Conservation (phyloP, 2,888 invertebrate genomes). For the Stegophylla sp. region DNA sequence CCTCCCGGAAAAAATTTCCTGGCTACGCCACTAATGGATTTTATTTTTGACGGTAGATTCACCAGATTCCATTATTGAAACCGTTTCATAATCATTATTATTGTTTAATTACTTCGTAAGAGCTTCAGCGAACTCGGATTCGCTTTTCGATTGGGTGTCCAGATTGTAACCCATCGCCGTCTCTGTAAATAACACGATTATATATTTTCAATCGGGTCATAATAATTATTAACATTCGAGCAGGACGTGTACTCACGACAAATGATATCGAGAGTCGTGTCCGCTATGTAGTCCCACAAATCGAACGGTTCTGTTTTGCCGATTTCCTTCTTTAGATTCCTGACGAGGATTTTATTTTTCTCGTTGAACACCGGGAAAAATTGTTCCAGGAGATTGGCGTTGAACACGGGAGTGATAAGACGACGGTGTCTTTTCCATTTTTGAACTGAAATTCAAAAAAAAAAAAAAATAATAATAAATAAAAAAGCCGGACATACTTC, state of each 20-base stretch:
- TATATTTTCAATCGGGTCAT: too few species aligned
- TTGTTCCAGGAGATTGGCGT: constrained; percentile 66
- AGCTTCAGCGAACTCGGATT: constrained; percentile 61
- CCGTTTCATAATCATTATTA: too few species aligned
- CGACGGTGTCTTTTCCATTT: constrained; percentile 67
- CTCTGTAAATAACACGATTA: too few species aligned
- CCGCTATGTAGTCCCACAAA: constrained; percentile 61
- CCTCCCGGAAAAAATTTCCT: too few species aligned
- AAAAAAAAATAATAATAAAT: too few species aligned
- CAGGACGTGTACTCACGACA: constrained; percentile 62
- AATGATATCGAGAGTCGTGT: constrained; percentile 62
- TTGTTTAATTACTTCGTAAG: constrained; percentile 61
- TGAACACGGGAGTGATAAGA: constrained; percentile 67
- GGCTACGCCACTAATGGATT: too few species aligned
- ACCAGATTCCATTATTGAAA: too few species aligned
- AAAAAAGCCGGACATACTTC: too few species aligned
- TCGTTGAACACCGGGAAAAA: constrained; percentile 65
- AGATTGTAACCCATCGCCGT: constrained; percentile 61
- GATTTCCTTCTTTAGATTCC: constrained; percentile 63
- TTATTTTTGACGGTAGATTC: too few species aligned
- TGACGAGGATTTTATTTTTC: constrained; percentile 64
- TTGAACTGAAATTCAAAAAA: constrained; percentile 64
- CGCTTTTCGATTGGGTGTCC: constrained; percentile 60
- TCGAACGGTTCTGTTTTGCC: constrained; percentile 61
- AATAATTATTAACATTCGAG: too few species aligned